These are phyloP conservation scores for Caretta caretta DNA, from an alignment of 2,113 vertebrate species.

Conservation along the genomic window DNA sequence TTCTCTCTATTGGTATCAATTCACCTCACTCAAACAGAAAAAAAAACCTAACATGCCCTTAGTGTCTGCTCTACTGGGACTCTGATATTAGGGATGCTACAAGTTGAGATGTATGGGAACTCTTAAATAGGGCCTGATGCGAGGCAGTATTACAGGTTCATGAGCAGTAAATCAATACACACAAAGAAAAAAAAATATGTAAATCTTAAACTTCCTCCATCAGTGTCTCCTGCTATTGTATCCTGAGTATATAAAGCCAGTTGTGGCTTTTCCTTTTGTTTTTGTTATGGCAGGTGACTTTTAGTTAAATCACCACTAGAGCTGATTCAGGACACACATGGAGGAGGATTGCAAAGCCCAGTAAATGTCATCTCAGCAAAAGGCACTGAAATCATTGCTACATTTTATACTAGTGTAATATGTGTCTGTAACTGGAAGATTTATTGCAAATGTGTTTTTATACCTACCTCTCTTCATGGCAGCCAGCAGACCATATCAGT, in stretches of 20 bases:
- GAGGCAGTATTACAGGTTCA: background rate
- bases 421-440: background rate
- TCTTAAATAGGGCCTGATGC: background rate
- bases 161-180: background rate
- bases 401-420: background rate
- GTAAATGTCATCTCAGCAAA: background rate
- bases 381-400: background rate
- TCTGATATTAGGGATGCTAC: background rate
- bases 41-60: background rate
- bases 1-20: background rate
- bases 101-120: background rate
- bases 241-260: background rate
- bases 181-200: background rate
- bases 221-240: background rate
- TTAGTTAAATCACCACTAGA: background rate
- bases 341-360: background rate
- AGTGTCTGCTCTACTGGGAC: background rate
- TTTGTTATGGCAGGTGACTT: background rate
- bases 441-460: background rate
- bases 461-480: background rate
- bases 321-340: background rate
- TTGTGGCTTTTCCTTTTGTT: background rate
- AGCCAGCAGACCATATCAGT: background rate
- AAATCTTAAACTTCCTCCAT: accelerated
- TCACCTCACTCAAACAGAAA: background rate